Evolutionary conservation across 2,113 vertebrate species (phyloP).

Genomic region (Oncorhynchus masou): DNA sequence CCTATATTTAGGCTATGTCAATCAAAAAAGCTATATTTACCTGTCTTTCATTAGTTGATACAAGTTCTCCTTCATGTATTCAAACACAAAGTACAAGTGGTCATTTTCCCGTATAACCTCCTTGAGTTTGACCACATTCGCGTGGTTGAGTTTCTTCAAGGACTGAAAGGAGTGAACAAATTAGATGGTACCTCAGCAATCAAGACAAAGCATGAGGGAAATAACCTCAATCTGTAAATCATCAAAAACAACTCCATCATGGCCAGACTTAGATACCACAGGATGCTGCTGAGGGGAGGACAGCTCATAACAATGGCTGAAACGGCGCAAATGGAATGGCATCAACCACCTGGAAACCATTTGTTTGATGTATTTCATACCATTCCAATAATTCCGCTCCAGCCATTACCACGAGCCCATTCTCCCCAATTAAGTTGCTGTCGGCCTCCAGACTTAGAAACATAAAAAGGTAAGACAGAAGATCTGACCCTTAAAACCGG

Average conservation of each 20-base stretch:
- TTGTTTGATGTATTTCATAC: too few relatives aligned
- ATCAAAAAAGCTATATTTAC: conserved; percentile 63
- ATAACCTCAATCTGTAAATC: not conserved
- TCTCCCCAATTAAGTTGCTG: too few relatives aligned
- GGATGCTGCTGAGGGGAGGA: too few relatives aligned
- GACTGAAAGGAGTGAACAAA: conserved; percentile 75
- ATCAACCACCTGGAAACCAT: too few relatives aligned
- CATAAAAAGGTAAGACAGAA: too few relatives aligned
- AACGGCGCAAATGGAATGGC: too few relatives aligned
- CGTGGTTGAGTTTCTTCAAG: conserved; percentile 97
- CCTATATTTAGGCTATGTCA: not conserved
- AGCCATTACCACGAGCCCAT: too few relatives aligned
- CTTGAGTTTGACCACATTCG: conserved; percentile 97
- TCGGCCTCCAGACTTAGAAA: too few relatives aligned
- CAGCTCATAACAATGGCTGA: too few relatives aligned
- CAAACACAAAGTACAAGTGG: conserved; percentile 97
- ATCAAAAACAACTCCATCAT: not conserved
- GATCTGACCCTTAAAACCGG: too few relatives aligned
- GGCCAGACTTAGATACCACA: too few relatives aligned
- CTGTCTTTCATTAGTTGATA: conserved; percentile 99
- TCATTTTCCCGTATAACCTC: conserved; percentile 98
- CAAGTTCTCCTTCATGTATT: conserved; percentile 99
- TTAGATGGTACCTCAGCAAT: not conserved
- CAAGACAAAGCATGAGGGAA: not conserved
- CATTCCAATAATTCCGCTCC: too few relatives aligned